Evolutionary conservation across 1,140 invertebrate species (phyloP).

Genomic region (Chymomyza costata): DNA sequence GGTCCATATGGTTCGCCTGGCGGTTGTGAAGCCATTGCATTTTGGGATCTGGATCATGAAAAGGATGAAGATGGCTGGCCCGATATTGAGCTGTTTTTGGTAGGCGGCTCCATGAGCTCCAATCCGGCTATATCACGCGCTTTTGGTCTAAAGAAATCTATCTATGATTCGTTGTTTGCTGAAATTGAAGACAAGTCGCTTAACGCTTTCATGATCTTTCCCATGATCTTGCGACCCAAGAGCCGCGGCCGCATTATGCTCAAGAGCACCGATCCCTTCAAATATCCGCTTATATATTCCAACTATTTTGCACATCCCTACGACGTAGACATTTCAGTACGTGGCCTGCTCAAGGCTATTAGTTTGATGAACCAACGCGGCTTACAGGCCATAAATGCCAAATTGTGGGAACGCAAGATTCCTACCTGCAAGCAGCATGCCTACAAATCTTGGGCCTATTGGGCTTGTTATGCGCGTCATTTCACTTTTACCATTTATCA

Average conservation of each 20-base stretch:
- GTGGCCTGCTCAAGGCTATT: conserved; percentile 79
- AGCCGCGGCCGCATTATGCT: conserved; percentile 84
- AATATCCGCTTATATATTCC: conserved; percentile 87
- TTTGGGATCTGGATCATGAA: conserved; percentile 83
- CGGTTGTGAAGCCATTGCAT: conserved; percentile 87
- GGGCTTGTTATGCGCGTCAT: conserved; percentile 82
- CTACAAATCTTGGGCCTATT: conserved; percentile 83
- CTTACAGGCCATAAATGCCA: conserved; percentile 79
- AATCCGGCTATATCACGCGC: conserved; percentile 77
- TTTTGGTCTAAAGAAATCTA: conserved; percentile 79
- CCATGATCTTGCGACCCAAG: conserved; percentile 85
- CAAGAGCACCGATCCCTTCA: conserved; percentile 81
- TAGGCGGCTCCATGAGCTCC: conserved; percentile 77
- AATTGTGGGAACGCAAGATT: conserved; percentile 79
- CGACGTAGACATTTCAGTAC: conserved; percentile 80
- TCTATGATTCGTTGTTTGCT: conserved; percentile 77
- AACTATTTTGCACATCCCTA: conserved; percentile 83
- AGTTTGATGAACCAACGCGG: conserved; percentile 78
- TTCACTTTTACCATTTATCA: conserved; percentile 87
- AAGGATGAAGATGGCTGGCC: conserved; percentile 81
- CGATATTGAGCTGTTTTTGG: conserved; percentile 85
- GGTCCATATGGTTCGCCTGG: conserved; percentile 87
- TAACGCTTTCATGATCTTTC: conserved; percentile 81
- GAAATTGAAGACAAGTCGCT: conserved; percentile 74
- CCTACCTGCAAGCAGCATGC: conserved; percentile 80